A percentile compares a stretch with the other conserved stretches of the same genome.
These are phyloP conservation scores for Heliconius erato DNA, from an alignment of 2,888 invertebrate genomes.

Conservation along the genomic window DNA sequence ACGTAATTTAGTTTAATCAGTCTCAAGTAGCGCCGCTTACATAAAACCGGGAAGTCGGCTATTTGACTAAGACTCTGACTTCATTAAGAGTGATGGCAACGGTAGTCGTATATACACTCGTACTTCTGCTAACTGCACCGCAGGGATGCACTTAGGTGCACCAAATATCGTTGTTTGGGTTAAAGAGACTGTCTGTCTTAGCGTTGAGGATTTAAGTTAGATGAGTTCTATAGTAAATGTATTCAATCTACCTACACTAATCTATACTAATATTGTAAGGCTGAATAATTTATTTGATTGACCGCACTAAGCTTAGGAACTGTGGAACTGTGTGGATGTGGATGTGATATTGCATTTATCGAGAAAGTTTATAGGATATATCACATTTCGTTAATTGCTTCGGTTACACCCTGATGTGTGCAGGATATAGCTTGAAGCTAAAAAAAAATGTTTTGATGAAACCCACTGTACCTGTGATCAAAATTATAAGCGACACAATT, in stretches of 20 bases:
- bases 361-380: too few relatives aligned
- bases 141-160: slow-evolving; percentile 26
- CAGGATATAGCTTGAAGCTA: too few relatives aligned
- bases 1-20: slow-evolving; percentile 29
- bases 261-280: neutral
- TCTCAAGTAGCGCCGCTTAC: slow-evolving; percentile 23
- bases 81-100: slow-evolving; percentile 27
- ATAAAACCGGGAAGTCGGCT: slow-evolving; percentile 19
- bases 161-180: slow-evolving; percentile 8
- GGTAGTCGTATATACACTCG: slow-evolving; percentile 16
- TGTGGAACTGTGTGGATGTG: too few relatives aligned
- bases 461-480: too few relatives aligned
- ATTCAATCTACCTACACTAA: neutral
- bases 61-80: slow-evolving; percentile 24
- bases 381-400: too few relatives aligned
- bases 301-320: too few relatives aligned
- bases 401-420: too few relatives aligned
- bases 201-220: neutral
- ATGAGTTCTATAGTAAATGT: neutral
- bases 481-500: too few relatives aligned
- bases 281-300: neutral
- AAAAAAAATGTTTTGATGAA: too few relatives aligned
- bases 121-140: slow-evolving; percentile 16
- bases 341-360: too few relatives aligned
- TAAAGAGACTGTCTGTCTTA: slow-evolving; percentile 19